Evolutionary conservation across 2,888 invertebrate genomes (phyloP).

Genomic region (Cotesia congregata): DNA sequence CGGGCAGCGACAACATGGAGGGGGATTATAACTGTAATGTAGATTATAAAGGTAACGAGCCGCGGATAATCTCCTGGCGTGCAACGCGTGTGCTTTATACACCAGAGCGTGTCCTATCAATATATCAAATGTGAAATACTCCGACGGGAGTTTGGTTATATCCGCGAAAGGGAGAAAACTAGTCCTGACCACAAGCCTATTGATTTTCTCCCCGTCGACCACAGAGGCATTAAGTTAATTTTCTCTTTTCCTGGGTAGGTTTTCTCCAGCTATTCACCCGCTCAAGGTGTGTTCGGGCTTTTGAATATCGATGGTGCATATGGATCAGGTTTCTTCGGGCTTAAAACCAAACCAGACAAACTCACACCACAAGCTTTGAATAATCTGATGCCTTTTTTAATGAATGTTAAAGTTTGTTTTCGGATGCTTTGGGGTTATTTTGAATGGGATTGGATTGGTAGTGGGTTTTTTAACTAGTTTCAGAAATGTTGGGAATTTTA

Average conservation of each 20-base stretch:
- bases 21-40: conserved; percentile 27
- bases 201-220: conserved; percentile 51
- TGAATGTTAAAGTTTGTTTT: neutral
- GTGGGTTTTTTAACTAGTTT: too few relatives aligned
- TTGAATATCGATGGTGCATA: neutral
- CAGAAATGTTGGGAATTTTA: too few relatives aligned
- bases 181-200: conserved; percentile 47
- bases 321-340: neutral
- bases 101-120: conserved; percentile 28
- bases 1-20: too few relatives aligned
- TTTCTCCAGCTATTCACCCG: neutral
- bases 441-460: neutral
- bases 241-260: conserved; percentile 41
- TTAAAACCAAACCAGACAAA: neutral
- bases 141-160: neutral
- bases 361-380: neutral
- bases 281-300: neutral
- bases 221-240: conserved; percentile 53
- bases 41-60: conserved; percentile 47
- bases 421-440: neutral
- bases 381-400: neutral
- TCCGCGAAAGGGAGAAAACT: conserved; percentile 18
- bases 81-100: conserved; percentile 29
- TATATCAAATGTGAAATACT: conserved; percentile 32
- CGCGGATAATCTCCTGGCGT: conserved; percentile 48